Evolutionary conservation across 2,888 invertebrate species (phyloP), one percentile per base, ranked within the genome.

Genomic region (Aporophyla nigra): DNA sequence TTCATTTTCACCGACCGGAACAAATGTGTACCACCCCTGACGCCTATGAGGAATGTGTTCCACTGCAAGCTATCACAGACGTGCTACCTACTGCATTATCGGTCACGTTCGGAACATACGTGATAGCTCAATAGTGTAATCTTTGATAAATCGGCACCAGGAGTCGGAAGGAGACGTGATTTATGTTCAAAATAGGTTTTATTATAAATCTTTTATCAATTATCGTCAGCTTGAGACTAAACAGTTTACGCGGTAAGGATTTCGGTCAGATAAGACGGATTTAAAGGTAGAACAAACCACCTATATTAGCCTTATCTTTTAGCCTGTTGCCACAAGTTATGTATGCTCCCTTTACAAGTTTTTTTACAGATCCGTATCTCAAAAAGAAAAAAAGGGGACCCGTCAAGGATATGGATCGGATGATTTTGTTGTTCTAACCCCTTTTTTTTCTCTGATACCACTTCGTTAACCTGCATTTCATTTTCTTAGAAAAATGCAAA

Each of bases 31-130:
- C 3, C 3, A 14, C 27, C n/a, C 27, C 19, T 56, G 19, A n/a
- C 19, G 54, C 19, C 1, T 19, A 16, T 21, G 16, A 21, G 9
- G 43, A 19, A 58, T 75, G 14, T 51, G 9, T 12, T 16, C 9
- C 21, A 49, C 27, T 58, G 49, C 14, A 21, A 33, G 33, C 33
- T 21, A 67, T 63, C 19, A 5, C 61, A 83, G 46, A 83, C 83
- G 76, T 83, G 83, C 68, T 14, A 43, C 62, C 58, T 46, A 12
- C 40, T 9, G 9, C n/a, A 21, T 71, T 86, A 80, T 82, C 84
- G 71, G 84, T 76, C 86, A 86, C 86, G 86, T 86, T 40, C 69
- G 76, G 58, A 65, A 40, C 63, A 43, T 21, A 46, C 62, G 73
- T 73, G 80, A 27, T 74, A 80, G 21, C 5, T 62, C 24, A 33